A percentile compares a stretch with the other conserved stretches of the same genome.
Conservation (phyloP, 1,140 invertebrate species). For the Adelges cooleyi region DNA sequence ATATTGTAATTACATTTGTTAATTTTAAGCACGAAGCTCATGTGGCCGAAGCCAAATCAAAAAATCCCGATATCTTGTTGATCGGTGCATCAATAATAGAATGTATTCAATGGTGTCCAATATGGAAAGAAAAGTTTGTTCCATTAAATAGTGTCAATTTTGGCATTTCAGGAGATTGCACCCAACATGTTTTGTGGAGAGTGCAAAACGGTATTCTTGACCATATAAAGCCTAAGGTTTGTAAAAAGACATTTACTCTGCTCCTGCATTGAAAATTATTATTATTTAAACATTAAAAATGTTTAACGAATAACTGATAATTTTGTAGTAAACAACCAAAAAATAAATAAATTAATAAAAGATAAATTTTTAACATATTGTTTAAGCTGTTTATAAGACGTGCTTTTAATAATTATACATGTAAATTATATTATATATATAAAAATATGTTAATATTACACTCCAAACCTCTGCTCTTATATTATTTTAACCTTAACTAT, state of each 20-base stretch:
- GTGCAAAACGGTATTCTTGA: constrained; percentile 78
- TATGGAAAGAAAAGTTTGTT: constrained; percentile 63
- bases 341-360: too few species aligned
- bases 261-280: not conserved
- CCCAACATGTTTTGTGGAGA: constrained; percentile 80
- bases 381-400: too few species aligned
- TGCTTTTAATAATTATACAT: too few species aligned
- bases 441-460: too few species aligned
- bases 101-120: constrained; percentile 61
- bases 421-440: too few species aligned
- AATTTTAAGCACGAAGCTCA: too few species aligned
- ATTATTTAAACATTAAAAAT: not conserved
- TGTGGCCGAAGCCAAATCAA: constrained; percentile 67
- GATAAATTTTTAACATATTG: too few species aligned
- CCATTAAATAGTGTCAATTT: constrained; percentile 69
- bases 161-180: constrained; percentile 75
- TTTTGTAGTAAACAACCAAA: too few species aligned
- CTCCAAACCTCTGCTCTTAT: too few species aligned
- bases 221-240: constrained; percentile 71
- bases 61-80: constrained; percentile 83
- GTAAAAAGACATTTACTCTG: constrained; percentile 36
- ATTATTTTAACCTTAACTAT: too few species aligned
- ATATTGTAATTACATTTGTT: too few species aligned
- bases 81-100: constrained; percentile 76
- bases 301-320: too few species aligned